Conservation (phyloP, 2,888 invertebrate species). For the Colletes collaris region DNA sequence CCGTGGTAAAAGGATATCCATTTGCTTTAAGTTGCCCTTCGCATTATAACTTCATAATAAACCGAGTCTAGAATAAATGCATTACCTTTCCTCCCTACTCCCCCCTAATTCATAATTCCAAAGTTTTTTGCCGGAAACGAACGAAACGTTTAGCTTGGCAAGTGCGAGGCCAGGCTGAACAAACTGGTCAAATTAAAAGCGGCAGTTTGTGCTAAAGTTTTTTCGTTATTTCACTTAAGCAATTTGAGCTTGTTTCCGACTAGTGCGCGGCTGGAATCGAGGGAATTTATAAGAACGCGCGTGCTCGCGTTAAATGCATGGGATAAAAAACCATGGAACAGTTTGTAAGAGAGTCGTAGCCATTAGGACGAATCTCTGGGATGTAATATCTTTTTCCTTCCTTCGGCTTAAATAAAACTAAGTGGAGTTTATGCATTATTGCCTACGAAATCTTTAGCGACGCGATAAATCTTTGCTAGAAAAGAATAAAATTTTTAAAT, state of each 20-base stretch:
- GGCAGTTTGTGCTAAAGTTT: constrained; percentile 69
- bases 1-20: constrained; percentile 45
- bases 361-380: constrained; percentile 82
- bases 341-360: constrained; percentile 81
- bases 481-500: constrained; percentile 1
- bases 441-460: constrained; percentile 58
- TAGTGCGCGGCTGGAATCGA: constrained; percentile 37
- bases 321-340: constrained; percentile 73
- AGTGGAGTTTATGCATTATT: constrained; percentile 70
- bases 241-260: constrained; percentile 44
- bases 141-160: constrained; percentile 65
- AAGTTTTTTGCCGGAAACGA: constrained; percentile 71
- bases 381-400: constrained; percentile 79
- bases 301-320: constrained; percentile 51
- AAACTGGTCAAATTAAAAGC: constrained; percentile 70
- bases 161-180: constrained; percentile 46
- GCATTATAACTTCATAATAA: constrained; percentile 71
- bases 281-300: constrained; percentile 78
- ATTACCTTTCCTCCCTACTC: constrained; percentile 62
- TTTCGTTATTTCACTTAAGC: constrained; percentile 67
- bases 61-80: constrained; percentile 64
- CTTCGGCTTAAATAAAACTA: constrained; percentile 65
- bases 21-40: constrained; percentile 60
- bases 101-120: constrained; percentile 71
- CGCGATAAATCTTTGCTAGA: constrained; percentile 41